Conservation (phyloP, 2,888 invertebrate genomes). For the Timandra comae region DNA sequence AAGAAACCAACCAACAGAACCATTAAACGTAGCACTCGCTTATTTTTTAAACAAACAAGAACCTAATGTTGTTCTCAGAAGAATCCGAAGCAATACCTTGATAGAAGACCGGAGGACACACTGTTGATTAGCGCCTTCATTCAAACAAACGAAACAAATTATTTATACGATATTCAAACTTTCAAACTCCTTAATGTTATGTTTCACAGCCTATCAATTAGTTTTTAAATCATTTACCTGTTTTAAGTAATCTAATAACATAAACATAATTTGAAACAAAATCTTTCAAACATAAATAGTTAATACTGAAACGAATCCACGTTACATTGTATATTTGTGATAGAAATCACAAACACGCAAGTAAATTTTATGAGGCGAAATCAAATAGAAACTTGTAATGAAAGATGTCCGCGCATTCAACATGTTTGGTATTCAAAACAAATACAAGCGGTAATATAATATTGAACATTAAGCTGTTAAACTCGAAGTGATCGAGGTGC, state of each 20-base stretch:
- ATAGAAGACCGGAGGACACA: conserved; percentile 53
- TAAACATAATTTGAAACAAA: too few species aligned
- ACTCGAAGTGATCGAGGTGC: conserved; percentile 42
- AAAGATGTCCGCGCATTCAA: conserved; percentile 63
- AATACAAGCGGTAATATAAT: conserved; percentile 67
- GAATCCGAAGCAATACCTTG: conserved; percentile 50
- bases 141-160: conserved; percentile 11
- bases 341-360: conserved; percentile 72
- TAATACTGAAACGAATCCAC: too few species aligned
- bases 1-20: conserved; percentile 46
- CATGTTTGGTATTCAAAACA: conserved; percentile 65
- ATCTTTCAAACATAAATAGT: too few species aligned
- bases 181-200: too few species aligned
- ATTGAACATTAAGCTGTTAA: conserved; percentile 66
- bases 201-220: too few species aligned
- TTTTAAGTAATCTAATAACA: too few species aligned
- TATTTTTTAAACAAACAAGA: conserved; percentile 61
- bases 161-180: too few species aligned
- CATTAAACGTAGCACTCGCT: conserved; percentile 53
- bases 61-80: conserved; percentile 55
- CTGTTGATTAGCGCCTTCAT: conserved; percentile 64
- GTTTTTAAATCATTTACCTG: too few species aligned
- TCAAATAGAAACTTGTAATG: conserved; percentile 76
- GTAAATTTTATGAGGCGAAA: conserved; percentile 68
- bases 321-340: conserved; percentile 68